Evolutionary conservation across 1,140 invertebrate genomes (phyloP).

Genomic region (Lordiphosa stackelbergi): DNA sequence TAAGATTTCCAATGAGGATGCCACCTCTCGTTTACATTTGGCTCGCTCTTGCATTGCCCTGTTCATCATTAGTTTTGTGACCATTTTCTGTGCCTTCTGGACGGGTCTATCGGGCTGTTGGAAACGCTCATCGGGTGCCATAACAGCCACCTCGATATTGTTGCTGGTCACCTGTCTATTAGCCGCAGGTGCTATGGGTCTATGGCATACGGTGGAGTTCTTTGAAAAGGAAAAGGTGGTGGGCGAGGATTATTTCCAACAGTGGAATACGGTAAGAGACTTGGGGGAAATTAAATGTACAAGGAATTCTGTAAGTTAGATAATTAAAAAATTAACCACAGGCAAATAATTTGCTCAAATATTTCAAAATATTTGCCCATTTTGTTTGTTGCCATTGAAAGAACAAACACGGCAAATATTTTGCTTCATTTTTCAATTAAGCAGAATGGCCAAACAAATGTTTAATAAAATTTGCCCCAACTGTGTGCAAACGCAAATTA

Average conservation of each 20-base stretch:
- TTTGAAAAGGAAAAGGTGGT: conserved; percentile 96
- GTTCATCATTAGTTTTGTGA: conserved; percentile 90
- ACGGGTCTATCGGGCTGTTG: conserved; percentile 92
- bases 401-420: too few species aligned
- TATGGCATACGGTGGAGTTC: conserved; percentile 97
- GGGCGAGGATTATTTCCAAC: conserved; percentile 92
- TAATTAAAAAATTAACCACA: too few species aligned
- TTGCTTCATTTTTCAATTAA: too few species aligned
- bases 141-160: conserved; percentile 93
- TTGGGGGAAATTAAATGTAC: too few species aligned
- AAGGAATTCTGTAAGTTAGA: too few species aligned
- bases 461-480: too few species aligned
- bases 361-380: too few species aligned
- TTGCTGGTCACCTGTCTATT: conserved; percentile 92
- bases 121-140: conserved; percentile 93
- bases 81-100: conserved; percentile 94
- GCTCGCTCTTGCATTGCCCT: conserved; percentile 93
- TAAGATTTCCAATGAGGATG: conserved; percentile 72
- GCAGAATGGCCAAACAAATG: too few species aligned
- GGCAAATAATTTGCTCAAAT: too few species aligned
- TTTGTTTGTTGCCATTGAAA: too few species aligned
- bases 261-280: conserved; percentile 88
- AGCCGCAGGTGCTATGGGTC: conserved; percentile 93
- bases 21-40: conserved; percentile 85
- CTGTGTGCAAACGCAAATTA: too few species aligned